These are phyloP conservation scores for Aporrectodea caliginosa DNA, from an alignment of 1,140 invertebrate species.

Conservation along the genomic window DNA sequence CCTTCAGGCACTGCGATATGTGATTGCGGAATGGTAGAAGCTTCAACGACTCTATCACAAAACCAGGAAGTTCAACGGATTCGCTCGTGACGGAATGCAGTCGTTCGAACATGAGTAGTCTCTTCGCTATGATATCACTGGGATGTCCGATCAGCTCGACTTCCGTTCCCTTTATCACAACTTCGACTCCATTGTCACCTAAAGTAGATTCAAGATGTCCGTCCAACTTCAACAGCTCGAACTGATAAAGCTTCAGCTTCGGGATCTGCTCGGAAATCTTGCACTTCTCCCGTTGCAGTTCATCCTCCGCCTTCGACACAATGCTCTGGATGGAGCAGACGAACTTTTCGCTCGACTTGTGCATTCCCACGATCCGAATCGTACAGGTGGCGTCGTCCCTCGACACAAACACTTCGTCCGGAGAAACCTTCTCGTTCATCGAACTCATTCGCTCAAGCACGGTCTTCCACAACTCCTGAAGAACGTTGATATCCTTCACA, in stretches of 20 bases:
- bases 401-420: background rate
- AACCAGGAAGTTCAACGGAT: background rate
- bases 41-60: background rate
- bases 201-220: background rate
- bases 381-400: background rate
- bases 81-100: background rate
- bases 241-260: background rate
- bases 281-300: background rate
- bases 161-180: background rate
- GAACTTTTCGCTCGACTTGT: background rate
- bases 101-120: background rate
- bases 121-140: background rate
- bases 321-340: background rate
- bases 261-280: background rate
- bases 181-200: background rate
- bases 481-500: background rate
- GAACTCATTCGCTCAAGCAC: background rate
- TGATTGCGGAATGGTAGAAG: background rate
- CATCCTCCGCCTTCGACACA: background rate
- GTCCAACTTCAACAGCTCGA: background rate
- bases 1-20: background rate
- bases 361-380: background rate
- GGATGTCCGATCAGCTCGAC: background rate
- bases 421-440: background rate
- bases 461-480: background rate